A percentile compares a stretch with the other conserved stretches of the same genome.
Conservation (phyloP, 2,797 vertebrate species). For the Argyrosomus regius region DNA sequence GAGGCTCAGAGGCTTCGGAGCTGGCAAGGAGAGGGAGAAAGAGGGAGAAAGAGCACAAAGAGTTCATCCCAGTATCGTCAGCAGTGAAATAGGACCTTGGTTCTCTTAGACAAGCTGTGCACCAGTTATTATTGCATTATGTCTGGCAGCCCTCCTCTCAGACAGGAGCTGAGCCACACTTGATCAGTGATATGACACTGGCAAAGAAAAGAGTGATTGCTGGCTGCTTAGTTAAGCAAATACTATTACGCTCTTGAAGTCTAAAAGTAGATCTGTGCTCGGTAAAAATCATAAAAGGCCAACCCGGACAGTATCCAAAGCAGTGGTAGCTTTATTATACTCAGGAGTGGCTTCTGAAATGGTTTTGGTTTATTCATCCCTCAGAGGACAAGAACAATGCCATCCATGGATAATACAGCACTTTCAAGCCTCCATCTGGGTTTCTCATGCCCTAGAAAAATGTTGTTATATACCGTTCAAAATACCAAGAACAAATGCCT, state of each 20-base stretch:
- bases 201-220: slow-evolving; percentile 70
- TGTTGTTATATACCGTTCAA: slow-evolving; percentile 22
- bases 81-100: slow-evolving; percentile 72
- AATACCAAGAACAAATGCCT: slow-evolving; percentile 28
- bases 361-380: slow-evolving; percentile 60
- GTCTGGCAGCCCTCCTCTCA: slow-evolving; percentile 74
- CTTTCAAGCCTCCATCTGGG: slow-evolving; percentile 74
- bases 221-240: slow-evolving; percentile 78
- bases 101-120: slow-evolving; percentile 74
- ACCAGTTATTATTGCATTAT: slow-evolving; percentile 80
- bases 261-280: slow-evolving; percentile 77
- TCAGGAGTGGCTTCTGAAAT: slow-evolving; percentile 61
- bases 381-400: slow-evolving; percentile 65
- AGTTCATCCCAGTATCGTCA: slow-evolving; percentile 71
- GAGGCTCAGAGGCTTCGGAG: slow-evolving; percentile 62
- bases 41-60: slow-evolving; percentile 65
- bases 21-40: slow-evolving; percentile 42
- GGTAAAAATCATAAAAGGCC: slow-evolving; percentile 58
- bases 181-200: slow-evolving; percentile 78
- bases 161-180: slow-evolving; percentile 77
- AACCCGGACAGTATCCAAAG: slow-evolving; percentile 56
- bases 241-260: slow-evolving; percentile 69
- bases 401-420: slow-evolving; percentile 57
- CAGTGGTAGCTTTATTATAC: slow-evolving; percentile 61
- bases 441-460: slow-evolving; percentile 47